phyloP scores from a whole-genome alignment of 2,797 vertebrate genomes.

The Enteromius mattozi region DNA sequence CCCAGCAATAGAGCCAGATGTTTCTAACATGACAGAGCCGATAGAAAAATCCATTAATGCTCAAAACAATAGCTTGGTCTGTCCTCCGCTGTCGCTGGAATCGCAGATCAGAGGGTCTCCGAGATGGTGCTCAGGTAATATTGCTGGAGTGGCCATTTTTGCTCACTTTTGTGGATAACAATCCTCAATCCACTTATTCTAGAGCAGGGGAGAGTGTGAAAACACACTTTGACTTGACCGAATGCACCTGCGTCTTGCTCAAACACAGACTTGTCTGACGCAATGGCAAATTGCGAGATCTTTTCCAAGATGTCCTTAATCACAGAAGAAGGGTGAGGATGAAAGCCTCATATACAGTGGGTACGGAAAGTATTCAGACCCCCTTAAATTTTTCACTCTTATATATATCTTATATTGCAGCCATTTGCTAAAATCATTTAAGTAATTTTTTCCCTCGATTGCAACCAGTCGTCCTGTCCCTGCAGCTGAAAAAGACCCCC shows the following conservation, averaged over 20 bases:
- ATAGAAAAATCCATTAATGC: conserved; percentile 50
- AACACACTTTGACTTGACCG: conserved; percentile 49
- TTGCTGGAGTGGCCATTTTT: conserved; percentile 51
- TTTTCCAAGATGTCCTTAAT: not conserved
- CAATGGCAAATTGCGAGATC: not conserved
- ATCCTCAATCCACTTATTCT: conserved; percentile 42
- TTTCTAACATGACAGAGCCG: conserved; percentile 48
- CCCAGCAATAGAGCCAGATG: conserved; percentile 63
- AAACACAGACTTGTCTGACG: conserved; percentile 1
- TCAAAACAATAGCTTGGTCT: conserved; percentile 37
- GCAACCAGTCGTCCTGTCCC: too few species aligned
- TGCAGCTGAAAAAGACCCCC: too few species aligned
- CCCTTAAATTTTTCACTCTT: too few species aligned
- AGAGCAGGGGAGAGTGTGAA: conserved; percentile 40
- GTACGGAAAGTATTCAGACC: too few species aligned
- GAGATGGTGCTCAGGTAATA: conserved; percentile 50
- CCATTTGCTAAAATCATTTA: too few species aligned
- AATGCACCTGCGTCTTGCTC: not conserved
- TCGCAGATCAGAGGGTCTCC: conserved; percentile 43
- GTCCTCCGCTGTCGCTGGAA: conserved; percentile 29
- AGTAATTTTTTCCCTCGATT: too few species aligned
- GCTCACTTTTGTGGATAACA: conserved; percentile 44
- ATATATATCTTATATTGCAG: too few species aligned
- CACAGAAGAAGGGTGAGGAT: not conserved
- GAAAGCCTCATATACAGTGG: not conserved